Evolutionary conservation across 2,113 vertebrate genomes (phyloP), one percentile per base, ranked within the genome.

Genomic region (Plectropomus leopardus): DNA sequence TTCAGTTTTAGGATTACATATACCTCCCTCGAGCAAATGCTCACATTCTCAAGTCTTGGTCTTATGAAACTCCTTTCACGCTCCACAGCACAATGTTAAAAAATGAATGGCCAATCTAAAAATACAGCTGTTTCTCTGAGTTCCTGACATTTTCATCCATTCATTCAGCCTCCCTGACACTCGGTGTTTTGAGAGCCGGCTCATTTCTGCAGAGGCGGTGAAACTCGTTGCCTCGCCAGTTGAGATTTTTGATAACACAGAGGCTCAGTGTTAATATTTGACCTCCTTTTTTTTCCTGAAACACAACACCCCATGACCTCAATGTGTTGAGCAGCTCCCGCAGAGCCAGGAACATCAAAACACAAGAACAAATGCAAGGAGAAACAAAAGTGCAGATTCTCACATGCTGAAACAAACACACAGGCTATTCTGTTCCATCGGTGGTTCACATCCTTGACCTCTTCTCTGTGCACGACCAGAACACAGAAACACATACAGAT

Each of bases 221-320:
- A 64, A 80, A 65, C 78, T 30, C 10, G 42, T 74, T 63, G 70
- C 61, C 71, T 76, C 82, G 54, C 51, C 7, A 9, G 30, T 68
- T 26, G 24, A 83, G 80, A 76, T 63, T 61, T 86, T 72, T 76
- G 82, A 90, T 89, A 92, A 88, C 50, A 63, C 58, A 74, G 64
- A 76, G 73, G 48, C 72, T 75, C 65, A 61, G 34, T 82, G 85
- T 89, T 86, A 89, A 88, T 88, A 83, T 91, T 85, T 88, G 86
- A 89, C 90, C 86, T 80, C 75, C 67, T 78, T 76, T 88, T 64
- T 72, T 76, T 74, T 76, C 58, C 75, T 89, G 85, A 78, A 90
- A 90, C 83, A 40, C 60, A 83, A 85, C 84, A 87, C 88, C 83
- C 50, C 2, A 72, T 84, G 88, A 91, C 91, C 84, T 87, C 17